A percentile compares a stretch with the other conserved stretches of the same genome.
Conservation (phyloP, 2,888 invertebrate genomes). For the Dynastes tityus region DNA sequence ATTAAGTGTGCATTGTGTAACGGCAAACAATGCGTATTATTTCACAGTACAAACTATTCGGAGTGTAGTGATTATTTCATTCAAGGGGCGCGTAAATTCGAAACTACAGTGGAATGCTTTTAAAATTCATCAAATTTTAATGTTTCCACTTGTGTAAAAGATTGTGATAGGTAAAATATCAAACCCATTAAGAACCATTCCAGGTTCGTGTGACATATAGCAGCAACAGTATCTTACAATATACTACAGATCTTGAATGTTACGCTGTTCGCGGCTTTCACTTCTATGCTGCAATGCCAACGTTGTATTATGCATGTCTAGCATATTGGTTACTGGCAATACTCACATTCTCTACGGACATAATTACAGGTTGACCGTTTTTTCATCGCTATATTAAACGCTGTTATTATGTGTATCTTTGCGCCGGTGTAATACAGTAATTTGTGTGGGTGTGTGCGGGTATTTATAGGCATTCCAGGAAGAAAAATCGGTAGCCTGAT, state of each 20-base stretch:
- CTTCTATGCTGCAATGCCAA: constrained; percentile 26
- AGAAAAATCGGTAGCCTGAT: too few species aligned
- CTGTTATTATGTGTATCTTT: too few species aligned
- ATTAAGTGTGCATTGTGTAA: constrained; percentile 10
- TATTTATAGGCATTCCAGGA: too few species aligned
- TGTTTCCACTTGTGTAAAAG: constrained; percentile 7
- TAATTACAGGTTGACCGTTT: constrained; percentile 7
- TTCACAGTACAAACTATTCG: background rate
- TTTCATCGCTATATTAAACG: background rate
- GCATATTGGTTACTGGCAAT: constrained; percentile 2
- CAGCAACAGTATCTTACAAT: background rate
- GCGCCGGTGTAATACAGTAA: too few species aligned
- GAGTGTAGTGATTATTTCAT: background rate
- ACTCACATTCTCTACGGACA: background rate
- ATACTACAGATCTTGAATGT: background rate
- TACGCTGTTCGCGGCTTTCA: constrained; percentile 25
- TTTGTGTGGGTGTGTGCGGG: too few species aligned
- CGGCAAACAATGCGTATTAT: background rate
- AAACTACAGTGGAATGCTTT: constrained; percentile 31
- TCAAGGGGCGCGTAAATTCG: constrained; percentile 8
- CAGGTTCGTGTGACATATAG: constrained; percentile 5
- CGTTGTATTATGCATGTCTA: background rate
- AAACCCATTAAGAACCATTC: constrained; percentile 1
- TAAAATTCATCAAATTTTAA: constrained; percentile 17
- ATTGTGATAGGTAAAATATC: constrained; percentile 24